These are phyloP conservation scores for Atrichornis clamosus DNA, from an alignment of 2,113 vertebrate species.

Conservation along the genomic window DNA sequence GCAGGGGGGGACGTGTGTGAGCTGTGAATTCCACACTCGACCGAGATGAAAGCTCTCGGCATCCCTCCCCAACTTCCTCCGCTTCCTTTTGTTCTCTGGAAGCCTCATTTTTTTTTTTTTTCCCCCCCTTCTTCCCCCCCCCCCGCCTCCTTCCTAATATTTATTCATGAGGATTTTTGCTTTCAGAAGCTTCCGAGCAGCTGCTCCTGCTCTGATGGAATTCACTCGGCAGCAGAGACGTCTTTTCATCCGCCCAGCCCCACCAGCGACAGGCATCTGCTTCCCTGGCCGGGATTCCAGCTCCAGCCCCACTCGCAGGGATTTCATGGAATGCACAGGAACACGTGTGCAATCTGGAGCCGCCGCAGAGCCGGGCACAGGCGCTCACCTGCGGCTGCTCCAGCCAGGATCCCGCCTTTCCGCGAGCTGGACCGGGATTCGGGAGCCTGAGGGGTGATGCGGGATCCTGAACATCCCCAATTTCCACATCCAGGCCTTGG, in stretches of 20 bases:
- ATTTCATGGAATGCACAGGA: not conserved
- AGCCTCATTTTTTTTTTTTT: not conserved
- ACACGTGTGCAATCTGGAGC: not conserved
- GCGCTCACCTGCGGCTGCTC: not conserved
- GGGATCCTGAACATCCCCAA: not conserved
- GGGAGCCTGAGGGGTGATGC: not conserved
- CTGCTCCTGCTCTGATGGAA: slow-evolving; percentile 70
- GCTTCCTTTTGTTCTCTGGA: slow-evolving; percentile 64
- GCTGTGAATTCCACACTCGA: slow-evolving; percentile 42
- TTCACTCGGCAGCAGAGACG: slow-evolving; percentile 51
- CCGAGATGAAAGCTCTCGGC: slow-evolving; percentile 57
- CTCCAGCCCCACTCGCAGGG: not conserved
- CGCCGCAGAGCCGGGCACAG: not conserved
- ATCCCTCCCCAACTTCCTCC: slow-evolving; percentile 55
- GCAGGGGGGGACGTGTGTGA: not conserved
- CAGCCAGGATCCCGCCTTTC: not conserved
- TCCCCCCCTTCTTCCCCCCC: too few relatives aligned
- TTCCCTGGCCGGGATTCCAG: slow-evolving; percentile 24
- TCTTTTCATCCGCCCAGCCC: slow-evolving; percentile 67
- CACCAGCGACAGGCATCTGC: slow-evolving; percentile 60
- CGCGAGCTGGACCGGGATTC: not conserved
- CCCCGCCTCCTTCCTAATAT: slow-evolving; percentile 46
- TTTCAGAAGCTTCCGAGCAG: slow-evolving; percentile 66
- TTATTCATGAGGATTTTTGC: slow-evolving; percentile 68
- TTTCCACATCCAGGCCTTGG: accelerated